Percentiles rank a stretch among this genome's conserved stretches.
These are phyloP conservation scores for Anoplophora glabripennis DNA, from an alignment of 1,140 invertebrate genomes.

Conservation along the genomic window DNA sequence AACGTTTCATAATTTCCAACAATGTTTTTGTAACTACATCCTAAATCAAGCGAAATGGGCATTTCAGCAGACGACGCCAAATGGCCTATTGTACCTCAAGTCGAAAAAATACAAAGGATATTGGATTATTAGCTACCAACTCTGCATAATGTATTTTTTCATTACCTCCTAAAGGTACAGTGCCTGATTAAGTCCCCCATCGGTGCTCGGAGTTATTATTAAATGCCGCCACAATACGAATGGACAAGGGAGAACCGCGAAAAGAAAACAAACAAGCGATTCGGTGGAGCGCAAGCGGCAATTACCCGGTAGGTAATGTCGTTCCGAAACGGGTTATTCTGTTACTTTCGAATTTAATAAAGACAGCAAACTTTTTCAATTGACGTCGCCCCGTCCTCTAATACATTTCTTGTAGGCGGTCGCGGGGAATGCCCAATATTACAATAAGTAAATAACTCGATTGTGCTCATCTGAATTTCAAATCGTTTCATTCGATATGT, in stretches of 20 bases:
- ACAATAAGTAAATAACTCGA: slow-evolving; percentile 6
- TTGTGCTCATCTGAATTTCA: slow-evolving; percentile 6
- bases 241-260: neutral
- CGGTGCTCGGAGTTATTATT: neutral
- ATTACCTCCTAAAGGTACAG: no score
- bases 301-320: neutral
- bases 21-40: no score
- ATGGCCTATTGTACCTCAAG: no score
- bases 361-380: slow-evolving; percentile 1
- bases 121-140: no score
- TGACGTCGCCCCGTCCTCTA: neutral
- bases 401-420: neutral
- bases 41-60: no score
- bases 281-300: neutral
- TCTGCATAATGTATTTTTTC: no score
- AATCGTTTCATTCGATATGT: neutral
- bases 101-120: no score
- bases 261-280: neutral
- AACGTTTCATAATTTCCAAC: no score
- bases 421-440: no score
- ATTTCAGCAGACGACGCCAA: no score
- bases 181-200: neutral
- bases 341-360: neutral
- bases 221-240: neutral
- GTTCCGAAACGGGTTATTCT: neutral